phyloP scores from a whole-genome alignment of 2,797 vertebrate species.

The Sorex maritimensis region DNA sequence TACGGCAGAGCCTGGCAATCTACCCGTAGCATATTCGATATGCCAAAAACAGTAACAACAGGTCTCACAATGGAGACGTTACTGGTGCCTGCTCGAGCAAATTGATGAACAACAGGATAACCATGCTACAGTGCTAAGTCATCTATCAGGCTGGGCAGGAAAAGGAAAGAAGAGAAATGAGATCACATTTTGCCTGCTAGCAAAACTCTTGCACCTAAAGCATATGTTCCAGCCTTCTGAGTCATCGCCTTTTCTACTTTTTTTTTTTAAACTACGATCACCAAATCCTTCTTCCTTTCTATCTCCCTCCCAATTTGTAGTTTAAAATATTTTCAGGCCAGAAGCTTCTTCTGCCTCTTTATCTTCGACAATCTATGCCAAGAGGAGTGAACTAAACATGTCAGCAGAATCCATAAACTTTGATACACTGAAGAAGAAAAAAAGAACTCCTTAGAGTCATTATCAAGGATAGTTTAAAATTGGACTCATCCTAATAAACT shows the following conservation, averaged over 20 bases:
- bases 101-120: too few species aligned
- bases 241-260: background rate
- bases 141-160: too few species aligned
- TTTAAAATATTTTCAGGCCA: conserved; percentile 1
- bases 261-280: background rate
- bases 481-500: background rate
- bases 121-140: too few species aligned
- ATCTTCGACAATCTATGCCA: background rate
- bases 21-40: too few species aligned
- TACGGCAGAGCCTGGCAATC: too few species aligned
- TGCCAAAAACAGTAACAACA: too few species aligned
- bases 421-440: background rate
- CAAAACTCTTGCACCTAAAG: too few species aligned
- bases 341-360: background rate
- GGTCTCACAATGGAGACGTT: too few species aligned
- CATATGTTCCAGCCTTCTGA: too few species aligned
- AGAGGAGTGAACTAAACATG: background rate
- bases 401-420: background rate
- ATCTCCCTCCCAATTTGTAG: background rate
- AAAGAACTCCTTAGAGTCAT: background rate
- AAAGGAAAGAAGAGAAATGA: too few species aligned
- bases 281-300: background rate
- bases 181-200: too few species aligned
- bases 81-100: too few species aligned
- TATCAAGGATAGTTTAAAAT: conserved; percentile 16